Percentiles rank a stretch among this genome's conserved stretches.
phyloP scores from a whole-genome alignment of 2,888 invertebrate species.

The Caenorhabditis imperialis region DNA sequence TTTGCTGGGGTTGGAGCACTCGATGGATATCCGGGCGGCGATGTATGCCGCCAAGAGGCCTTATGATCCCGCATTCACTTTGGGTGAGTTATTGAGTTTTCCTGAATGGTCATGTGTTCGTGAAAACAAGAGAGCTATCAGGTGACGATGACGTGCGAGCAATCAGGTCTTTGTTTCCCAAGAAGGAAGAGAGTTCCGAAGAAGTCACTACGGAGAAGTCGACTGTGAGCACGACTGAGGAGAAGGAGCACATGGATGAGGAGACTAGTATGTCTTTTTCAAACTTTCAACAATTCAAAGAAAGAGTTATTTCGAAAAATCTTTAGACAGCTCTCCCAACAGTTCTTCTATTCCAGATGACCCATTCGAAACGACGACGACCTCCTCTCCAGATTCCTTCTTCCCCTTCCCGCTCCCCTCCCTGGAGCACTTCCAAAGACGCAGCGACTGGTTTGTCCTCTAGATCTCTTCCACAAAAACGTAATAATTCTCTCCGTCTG shows the following conservation, averaged over 20 bases:
- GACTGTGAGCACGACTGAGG: slow-evolving; percentile 5
- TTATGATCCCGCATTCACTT: slow-evolving; percentile 57
- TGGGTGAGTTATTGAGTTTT: slow-evolving; percentile 41
- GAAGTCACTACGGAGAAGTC: background rate
- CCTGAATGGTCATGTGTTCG: background rate
- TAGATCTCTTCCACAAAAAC: slow-evolving; percentile 15
- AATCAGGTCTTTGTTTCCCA: slow-evolving; percentile 81
- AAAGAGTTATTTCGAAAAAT: background rate
- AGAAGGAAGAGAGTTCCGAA: background rate
- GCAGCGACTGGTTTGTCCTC: slow-evolving; percentile 49
- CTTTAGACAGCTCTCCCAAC: background rate
- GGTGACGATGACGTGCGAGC: slow-evolving; percentile 90
- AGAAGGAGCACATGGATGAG: slow-evolving; percentile 12
- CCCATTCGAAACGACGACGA: slow-evolving; percentile 18
- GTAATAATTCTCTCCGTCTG: background rate
- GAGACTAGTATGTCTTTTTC: slow-evolving; percentile 6
- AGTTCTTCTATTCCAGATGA: slow-evolving; percentile 12
- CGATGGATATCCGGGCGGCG: slow-evolving; percentile 83
- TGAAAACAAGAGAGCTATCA: slow-evolving; percentile 22
- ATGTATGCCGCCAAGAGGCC: slow-evolving; percentile 75
- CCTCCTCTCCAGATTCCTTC: slow-evolving; percentile 34
- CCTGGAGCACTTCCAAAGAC: slow-evolving; percentile 49
- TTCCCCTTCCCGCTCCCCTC: slow-evolving; percentile 54
- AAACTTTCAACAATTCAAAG: background rate
- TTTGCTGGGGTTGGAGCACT: slow-evolving; percentile 95